Conservation (phyloP, 2,888 invertebrate genomes). For the Hemithea aestivaria region DNA sequence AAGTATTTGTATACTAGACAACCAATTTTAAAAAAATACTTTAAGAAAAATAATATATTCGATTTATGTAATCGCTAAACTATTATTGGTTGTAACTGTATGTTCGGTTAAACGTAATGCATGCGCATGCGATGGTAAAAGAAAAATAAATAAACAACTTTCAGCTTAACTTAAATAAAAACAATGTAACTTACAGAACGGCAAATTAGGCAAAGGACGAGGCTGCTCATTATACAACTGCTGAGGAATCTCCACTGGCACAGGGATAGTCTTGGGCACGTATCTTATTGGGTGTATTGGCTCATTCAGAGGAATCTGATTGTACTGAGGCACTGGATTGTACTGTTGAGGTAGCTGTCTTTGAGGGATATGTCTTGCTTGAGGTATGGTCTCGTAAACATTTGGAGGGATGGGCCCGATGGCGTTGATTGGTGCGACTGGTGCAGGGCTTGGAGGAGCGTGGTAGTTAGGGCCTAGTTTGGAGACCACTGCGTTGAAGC, state of each 20-base stretch:
- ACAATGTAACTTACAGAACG: conserved; percentile 21
- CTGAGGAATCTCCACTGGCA: conserved; percentile 58
- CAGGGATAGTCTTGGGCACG: conserved; percentile 48
- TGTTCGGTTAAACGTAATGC: too few relatives aligned
- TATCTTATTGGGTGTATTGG: conserved; percentile 36
- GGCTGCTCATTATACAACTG: conserved; percentile 30
- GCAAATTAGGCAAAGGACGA: conserved; percentile 10
- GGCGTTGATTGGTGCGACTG: not conserved
- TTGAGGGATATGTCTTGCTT: too few relatives aligned
- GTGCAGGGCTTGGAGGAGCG: conserved; percentile 31
- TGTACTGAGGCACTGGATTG: not conserved
- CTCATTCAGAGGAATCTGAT: not conserved
- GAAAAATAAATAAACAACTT: too few relatives aligned
- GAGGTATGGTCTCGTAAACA: too few relatives aligned
- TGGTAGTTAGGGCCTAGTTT: conserved; percentile 75
- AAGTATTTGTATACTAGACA: too few relatives aligned
- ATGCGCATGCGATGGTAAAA: too few relatives aligned
- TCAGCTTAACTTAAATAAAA: too few relatives aligned
- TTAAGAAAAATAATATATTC: too few relatives aligned
- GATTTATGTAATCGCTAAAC: too few relatives aligned
- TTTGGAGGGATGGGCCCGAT: too few relatives aligned
- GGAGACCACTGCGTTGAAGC: conserved; percentile 78
- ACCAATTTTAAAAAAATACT: too few relatives aligned
- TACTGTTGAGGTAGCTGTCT: not conserved
- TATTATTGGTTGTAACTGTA: too few relatives aligned